Conservation (phyloP, 2,888 invertebrate species). For the Linyphia triangularis region DNA sequence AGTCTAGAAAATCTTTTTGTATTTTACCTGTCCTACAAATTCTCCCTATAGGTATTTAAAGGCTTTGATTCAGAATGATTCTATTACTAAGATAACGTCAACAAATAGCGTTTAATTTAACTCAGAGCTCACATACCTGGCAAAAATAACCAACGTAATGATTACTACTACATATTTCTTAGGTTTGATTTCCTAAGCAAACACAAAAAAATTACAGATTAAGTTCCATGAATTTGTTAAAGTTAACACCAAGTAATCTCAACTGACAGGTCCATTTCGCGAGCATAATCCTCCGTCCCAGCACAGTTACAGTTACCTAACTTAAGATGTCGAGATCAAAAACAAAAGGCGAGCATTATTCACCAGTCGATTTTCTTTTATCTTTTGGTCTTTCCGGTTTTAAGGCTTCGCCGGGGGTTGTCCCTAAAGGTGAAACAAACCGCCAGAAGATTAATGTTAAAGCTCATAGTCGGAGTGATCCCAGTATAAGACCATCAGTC, state of each 20-base stretch:
- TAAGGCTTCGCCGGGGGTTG: conserved; percentile 29
- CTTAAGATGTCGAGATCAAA: conserved; percentile 29
- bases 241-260: conserved; percentile 17
- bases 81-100: background rate
- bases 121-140: background rate
- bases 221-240: conserved; percentile 36
- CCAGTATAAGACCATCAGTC: conserved; percentile 50
- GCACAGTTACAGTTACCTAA: conserved; percentile 22
- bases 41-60: too few species aligned
- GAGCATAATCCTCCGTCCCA: conserved; percentile 24
- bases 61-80: too few species aligned
- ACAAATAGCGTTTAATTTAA: background rate
- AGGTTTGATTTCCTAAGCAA: background rate
- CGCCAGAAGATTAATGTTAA: conserved; percentile 41
- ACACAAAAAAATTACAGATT: conserved; percentile 5
- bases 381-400: conserved; percentile 30
- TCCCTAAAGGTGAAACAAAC: conserved; percentile 30
- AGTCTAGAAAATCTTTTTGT: too few species aligned
- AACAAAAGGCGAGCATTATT: conserved; percentile 44
- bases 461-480: conserved; percentile 36
- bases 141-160: background rate
- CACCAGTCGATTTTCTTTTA: conserved; percentile 12
- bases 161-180: background rate
- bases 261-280: conserved; percentile 33
- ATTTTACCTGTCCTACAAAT: too few species aligned